A percentile compares a stretch with the other conserved stretches of the same genome.
These are phyloP conservation scores for Caenorhabditis sp. DNA, from an alignment of 2,888 invertebrate species.

Conservation along the genomic window DNA sequence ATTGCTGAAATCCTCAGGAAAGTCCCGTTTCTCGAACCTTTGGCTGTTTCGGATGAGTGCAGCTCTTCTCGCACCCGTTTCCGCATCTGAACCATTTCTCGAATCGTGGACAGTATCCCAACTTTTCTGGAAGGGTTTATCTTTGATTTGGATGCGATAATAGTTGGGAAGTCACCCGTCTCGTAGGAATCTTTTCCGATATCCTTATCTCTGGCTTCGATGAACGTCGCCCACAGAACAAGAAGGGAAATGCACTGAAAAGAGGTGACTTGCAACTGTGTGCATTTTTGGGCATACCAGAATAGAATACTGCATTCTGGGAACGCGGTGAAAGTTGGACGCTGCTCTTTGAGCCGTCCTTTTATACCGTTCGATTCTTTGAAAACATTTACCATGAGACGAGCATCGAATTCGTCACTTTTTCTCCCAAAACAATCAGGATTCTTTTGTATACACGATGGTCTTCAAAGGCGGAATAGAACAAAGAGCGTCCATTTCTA, in stretches of 20 bases:
- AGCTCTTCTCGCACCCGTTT: slow-evolving; percentile 41
- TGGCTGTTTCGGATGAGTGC: slow-evolving; percentile 37
- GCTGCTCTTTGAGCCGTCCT: slow-evolving; percentile 28
- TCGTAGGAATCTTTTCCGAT: slow-evolving; percentile 17
- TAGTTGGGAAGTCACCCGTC: slow-evolving; percentile 8
- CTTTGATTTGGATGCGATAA: neutral
- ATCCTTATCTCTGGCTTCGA: slow-evolving; percentile 10
- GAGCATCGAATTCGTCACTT: slow-evolving; percentile 41
- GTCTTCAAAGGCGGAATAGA: too few species aligned
- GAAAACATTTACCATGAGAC: slow-evolving; percentile 24
- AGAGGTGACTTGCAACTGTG: neutral
- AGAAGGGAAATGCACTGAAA: neutral
- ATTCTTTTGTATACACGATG: too few species aligned
- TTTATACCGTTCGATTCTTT: neutral
- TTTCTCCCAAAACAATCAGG: neutral
- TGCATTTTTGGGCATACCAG: neutral
- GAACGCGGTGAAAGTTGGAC: neutral
- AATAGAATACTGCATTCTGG: slow-evolving; percentile 10
- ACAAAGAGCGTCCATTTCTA: neutral
- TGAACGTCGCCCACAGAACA: neutral
- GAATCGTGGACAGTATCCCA: slow-evolving; percentile 21
- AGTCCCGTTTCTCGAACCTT: neutral
- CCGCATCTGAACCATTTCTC: slow-evolving; percentile 40
- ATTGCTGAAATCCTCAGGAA: neutral
- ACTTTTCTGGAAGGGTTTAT: slow-evolving; percentile 3